Base-by-base conservation (phyloP, 2,113 vertebrate species). In the Epinephelus fuscoguttatus region DNA sequence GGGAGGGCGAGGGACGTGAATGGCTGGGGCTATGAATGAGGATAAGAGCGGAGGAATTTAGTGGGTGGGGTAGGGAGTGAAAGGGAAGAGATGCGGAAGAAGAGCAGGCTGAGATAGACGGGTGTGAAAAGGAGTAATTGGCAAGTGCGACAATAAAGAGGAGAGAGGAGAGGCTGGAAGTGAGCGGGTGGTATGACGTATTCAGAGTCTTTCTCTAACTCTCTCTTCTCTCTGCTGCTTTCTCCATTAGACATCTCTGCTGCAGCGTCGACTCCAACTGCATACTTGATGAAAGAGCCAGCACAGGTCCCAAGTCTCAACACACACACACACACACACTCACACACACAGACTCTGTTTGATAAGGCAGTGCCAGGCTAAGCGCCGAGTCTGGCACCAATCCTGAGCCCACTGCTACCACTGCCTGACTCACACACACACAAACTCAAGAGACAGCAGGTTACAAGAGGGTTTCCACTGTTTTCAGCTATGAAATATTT, bases 281-380 rank as follows among this genome's bases (percentile, higher is more conserved):
- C 86, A 94, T 92, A 88, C 92, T 83, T 90, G 87, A 94, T 92
- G 89, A 93, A 86, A 82, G 79, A 88, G 85, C 72, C 47, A 67
- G 81, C 47, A 82, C 57, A 78, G 84, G 67, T 82, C 87, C 86
- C 61, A 59, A 81, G 47, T 81, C 76, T 81, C 89, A 55, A 69
- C 71, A 80, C 52, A 52, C 69, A 62, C 73, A 80, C 71, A 64
- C 60, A 55, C 73, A 60, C 63, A 77, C 55, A 60, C 62, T 42
- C 6, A 55, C 68, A 66, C 57, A 40, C 37, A 69, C 59, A 75
- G 21, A 70, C 53, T 3, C 57, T 69, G 66, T 78, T 72, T 78
- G 71, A 80, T 80, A 75, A 84, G 37, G 30, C 83, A 74, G 62
- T 68, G 78, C 80, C 91, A 91, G 66, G 79, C 79, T 81, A 82